Evolutionary conservation across 2,113 vertebrate species (phyloP), one percentile per base, ranked within the genome.

Genomic region (Zingel zingel): DNA sequence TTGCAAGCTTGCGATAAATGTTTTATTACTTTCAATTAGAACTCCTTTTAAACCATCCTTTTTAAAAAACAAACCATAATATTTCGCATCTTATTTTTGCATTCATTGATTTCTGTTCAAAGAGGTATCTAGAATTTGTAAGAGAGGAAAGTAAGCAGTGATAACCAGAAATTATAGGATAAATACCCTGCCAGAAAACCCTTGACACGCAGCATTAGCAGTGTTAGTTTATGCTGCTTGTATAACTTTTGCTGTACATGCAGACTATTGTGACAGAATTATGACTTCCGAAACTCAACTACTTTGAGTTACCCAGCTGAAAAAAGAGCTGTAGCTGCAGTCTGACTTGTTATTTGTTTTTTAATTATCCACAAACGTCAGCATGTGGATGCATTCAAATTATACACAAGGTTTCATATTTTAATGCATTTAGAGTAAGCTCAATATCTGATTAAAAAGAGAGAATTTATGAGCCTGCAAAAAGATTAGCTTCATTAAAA

Each of bases 401-500:
- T 43, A 43, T 43, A 43, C 10, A 43, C 45, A 47, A 3, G 25
- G 58, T 50, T n/a, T 73, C 33, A 62, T 61, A 54, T 66, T 74
- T 6, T 39, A 74, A 63, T 23, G 13, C 8, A 10, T 66, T 56
- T 64, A 79, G 11, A 69, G 36, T 39, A 75, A 36, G 54, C 68
- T 61, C 45, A 85, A 54, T 58, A 63, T 50, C 25, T 0, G 3
- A 70, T 78, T 25, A 54, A 77, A 65, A 75, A 74, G 23, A 30
- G 77, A 58, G 43, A 53, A 78, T 81, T 72, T 59, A 68, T 66
- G 33, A 86, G 50, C 6, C 63, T 14, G 15, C 23, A 18, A 81
- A 90, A 84, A 74, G 36, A 59, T 57, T 77, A 79, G 56, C 57
- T 61, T 30, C 19, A 43, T 43, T 43, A 43, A 43, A 39, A 39